Conservation (phyloP, 2,113 vertebrate species). For the Callipepla squamata region DNA sequence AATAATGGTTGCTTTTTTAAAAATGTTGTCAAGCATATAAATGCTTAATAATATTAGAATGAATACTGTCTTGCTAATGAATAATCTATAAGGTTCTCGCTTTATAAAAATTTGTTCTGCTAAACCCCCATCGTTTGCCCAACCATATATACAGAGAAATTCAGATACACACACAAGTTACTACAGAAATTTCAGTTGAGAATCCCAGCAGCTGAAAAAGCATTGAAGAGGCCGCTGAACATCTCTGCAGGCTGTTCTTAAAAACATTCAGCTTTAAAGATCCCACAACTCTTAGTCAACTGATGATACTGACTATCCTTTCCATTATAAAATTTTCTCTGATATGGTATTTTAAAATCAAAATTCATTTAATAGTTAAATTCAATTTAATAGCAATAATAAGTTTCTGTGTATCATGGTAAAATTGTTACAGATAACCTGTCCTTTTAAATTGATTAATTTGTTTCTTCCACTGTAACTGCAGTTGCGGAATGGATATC, state of each 20-base stretch:
- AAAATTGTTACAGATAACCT: background rate
- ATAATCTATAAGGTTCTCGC: background rate
- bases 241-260: background rate
- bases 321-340: background rate
- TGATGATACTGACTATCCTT: background rate
- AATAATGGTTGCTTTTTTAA: background rate
- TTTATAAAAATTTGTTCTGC: background rate
- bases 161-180: background rate
- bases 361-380: background rate
- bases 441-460: background rate
- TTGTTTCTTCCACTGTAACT: background rate
- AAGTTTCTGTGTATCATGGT: background rate
- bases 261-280: background rate
- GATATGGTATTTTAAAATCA: background rate
- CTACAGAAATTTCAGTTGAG: background rate
- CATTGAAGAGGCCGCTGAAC: background rate
- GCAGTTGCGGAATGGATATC: background rate
- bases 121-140: background rate
- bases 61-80: background rate
- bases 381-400: background rate
- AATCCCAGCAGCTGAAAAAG: background rate
- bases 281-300: background rate
- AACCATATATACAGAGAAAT: background rate
- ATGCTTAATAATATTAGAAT: background rate
- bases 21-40: background rate